Evolutionary conservation across 2,888 invertebrate species (phyloP), one percentile per base, ranked within the genome.

Genomic region (Phrixothrix hirtus): DNA sequence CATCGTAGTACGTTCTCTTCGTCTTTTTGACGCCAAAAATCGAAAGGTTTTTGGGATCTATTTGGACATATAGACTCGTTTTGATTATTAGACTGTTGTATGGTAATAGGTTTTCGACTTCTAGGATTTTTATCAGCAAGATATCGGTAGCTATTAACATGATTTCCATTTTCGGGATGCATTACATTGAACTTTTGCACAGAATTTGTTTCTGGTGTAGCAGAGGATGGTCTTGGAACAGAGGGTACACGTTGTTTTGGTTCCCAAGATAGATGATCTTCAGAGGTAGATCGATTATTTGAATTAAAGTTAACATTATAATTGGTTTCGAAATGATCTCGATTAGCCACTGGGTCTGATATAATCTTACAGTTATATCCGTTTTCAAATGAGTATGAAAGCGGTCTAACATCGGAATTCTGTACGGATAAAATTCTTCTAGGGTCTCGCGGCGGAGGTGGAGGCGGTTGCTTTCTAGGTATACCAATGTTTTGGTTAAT

Each of bases 371-470:
- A 16, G 21, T 31, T 14, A n/a, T 43, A 51, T 10, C 51, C 47
- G 9, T 36, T 63, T 51, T 82, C 82, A 48, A 81, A 81, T 27
- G 81, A 81, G 53, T 79, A 81, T 0, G 81, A 80, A 25, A 79
- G 72, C 0, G 82, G 83, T 43, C 82, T 74, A 64, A 62, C 57
- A 69, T 77, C 65, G 61, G 70, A 67, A 54, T 64, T 61, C 51
- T 71, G 66, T 54, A 67, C 60, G 29, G 78, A 78, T 21, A 79
- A 79, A 12, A 80, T 74, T 10, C 82, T 77, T 72, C 83, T 80
- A 51, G 85, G 80, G 64, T 86, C 88, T 73, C 88, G 89, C 62
- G 88, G 78, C n/a, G 90, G 89, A 0, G 91, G 90, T 16, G 90
- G 85, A 0, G 91, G 90, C 2, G 90, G 89, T 26, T 37, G 36